Evolutionary conservation across 2,797 vertebrate genomes (phyloP).

Genomic region (Hipposideros larvatus): DNA sequence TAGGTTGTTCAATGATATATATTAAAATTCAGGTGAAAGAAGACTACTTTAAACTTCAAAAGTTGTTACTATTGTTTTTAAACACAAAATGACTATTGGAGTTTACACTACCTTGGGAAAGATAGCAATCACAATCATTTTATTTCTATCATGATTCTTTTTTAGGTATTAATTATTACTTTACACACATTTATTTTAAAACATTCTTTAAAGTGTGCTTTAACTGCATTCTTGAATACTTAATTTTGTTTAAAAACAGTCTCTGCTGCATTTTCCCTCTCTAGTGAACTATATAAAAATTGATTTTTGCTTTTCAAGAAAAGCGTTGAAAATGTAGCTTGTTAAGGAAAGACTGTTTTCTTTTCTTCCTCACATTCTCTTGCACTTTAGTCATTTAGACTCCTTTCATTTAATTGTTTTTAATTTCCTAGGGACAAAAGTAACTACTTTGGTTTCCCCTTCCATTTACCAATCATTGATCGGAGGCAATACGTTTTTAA

Average conservation of each 20-base stretch:
- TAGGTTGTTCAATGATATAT: background rate
- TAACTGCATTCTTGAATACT: constrained; percentile 54
- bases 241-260: constrained; percentile 66
- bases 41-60: constrained; percentile 42
- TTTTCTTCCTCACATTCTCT: background rate
- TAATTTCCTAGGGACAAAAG: background rate
- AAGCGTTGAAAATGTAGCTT: constrained; percentile 43
- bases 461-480: background rate
- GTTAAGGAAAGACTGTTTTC: constrained; percentile 17
- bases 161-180: constrained; percentile 38
- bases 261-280: constrained; percentile 46
- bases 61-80: constrained; percentile 39
- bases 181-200: background rate
- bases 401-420: constrained; percentile 34
- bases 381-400: background rate
- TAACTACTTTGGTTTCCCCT: background rate
- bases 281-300: constrained; percentile 20
- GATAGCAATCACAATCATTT: constrained; percentile 35
- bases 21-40: constrained; percentile 13
- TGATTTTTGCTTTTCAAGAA: constrained; percentile 64
- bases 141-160: constrained; percentile 59
- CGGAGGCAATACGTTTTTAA: background rate
- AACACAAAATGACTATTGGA: background rate
- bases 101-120: constrained; percentile 22
- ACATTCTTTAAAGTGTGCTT: constrained; percentile 46